Evolutionary conservation across 1,140 invertebrate genomes (phyloP).

Genomic region (Caenorhabditis brenneri): DNA sequence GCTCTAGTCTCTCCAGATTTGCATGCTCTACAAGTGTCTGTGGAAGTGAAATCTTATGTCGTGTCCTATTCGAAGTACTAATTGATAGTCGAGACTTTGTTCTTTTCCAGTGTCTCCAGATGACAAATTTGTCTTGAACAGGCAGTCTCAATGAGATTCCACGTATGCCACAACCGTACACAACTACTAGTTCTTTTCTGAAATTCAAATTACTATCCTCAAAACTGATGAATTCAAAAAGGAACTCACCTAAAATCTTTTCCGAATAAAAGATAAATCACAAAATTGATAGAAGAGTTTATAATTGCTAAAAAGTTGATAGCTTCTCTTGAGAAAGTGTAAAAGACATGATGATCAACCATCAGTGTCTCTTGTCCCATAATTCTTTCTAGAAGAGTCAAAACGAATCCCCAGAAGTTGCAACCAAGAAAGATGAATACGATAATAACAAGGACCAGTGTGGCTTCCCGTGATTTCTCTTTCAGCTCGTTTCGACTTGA

Average conservation of each 20-base stretch:
- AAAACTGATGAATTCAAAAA: slow-evolving; percentile 76
- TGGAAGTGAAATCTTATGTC: slow-evolving; percentile 8
- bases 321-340: slow-evolving; percentile 65
- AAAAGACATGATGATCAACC: slow-evolving; percentile 58
- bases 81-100: slow-evolving; percentile 1
- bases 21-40: slow-evolving; percentile 30
- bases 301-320: slow-evolving; percentile 91
- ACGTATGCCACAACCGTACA: slow-evolving; percentile 59
- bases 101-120: slow-evolving; percentile 50
- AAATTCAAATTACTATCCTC: background rate
- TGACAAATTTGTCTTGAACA: slow-evolving; percentile 57
- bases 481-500: slow-evolving; percentile 57
- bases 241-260: slow-evolving; percentile 87
- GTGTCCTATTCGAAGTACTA: background rate
- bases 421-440: slow-evolving; percentile 90
- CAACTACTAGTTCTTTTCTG: slow-evolving; percentile 59
- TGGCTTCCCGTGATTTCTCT: slow-evolving; percentile 67
- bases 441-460: slow-evolving; percentile 90
- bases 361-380: slow-evolving; percentile 55
- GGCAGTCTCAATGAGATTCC: slow-evolving; percentile 56
- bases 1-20: slow-evolving; percentile 3
- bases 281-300: slow-evolving; percentile 94
- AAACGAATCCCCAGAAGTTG: slow-evolving; percentile 86
- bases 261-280: slow-evolving; percentile 95
- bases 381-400: slow-evolving; percentile 82